A percentile compares a stretch with the other conserved stretches of the same genome.
These are phyloP conservation scores for Adelphocoris suturalis DNA, from an alignment of 2,888 invertebrate genomes.

Conservation along the genomic window DNA sequence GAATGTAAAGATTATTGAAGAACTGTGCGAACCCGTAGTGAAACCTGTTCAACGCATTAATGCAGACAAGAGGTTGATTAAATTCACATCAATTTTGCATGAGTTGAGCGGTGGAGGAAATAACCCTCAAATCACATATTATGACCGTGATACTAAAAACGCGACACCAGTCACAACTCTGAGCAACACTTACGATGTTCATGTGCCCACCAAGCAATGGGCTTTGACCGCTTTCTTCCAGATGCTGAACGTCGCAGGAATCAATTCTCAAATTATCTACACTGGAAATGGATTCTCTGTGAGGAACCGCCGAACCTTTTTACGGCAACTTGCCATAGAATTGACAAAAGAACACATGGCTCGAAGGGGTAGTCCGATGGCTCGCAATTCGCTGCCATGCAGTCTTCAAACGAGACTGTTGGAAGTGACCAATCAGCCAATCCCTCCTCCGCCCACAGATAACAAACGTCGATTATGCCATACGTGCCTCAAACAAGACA, in stretches of 20 bases:
- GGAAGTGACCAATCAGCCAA: constrained; percentile 7
- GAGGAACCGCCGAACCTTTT: constrained; percentile 60
- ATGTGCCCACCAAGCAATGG: constrained; percentile 71
- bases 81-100: background rate
- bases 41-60: background rate
- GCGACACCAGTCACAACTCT: background rate
- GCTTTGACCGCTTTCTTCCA: constrained; percentile 73
- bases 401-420: background rate
- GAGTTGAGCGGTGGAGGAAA: background rate
- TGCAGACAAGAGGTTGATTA: background rate
- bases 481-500: background rate
- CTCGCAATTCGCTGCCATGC: background rate
- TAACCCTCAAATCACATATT: background rate
- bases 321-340: constrained; percentile 62
- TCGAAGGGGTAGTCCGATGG: background rate
- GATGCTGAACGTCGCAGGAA: constrained; percentile 73
- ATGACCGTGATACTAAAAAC: background rate
- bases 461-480: background rate
- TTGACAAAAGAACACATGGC: constrained; percentile 64
- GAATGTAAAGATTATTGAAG: background rate
- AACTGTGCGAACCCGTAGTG: background rate
- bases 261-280: constrained; percentile 71
- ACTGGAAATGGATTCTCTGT: constrained; percentile 43
- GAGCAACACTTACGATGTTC: background rate
- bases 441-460: background rate